phyloP scores from a whole-genome alignment of 92 coral and sea anemone species.

The Metridium senile region DNA sequence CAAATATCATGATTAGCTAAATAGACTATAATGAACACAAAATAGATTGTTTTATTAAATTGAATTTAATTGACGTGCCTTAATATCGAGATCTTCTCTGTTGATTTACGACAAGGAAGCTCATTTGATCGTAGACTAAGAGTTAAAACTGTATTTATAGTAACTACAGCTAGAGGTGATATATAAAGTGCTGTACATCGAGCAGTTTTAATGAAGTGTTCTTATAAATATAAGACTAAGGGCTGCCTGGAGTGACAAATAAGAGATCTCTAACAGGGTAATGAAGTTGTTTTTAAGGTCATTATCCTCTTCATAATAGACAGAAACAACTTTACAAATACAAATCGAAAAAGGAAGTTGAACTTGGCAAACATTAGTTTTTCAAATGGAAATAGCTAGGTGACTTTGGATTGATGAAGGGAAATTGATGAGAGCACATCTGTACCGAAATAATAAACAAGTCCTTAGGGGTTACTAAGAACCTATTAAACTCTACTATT shows the following conservation, averaged over 20 bases:
- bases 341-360: slow-evolving; percentile 37
- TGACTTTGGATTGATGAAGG: neutral
- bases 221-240: slow-evolving; percentile 9
- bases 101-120: neutral
- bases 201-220: neutral
- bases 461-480: slow-evolving; percentile 6
- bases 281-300: slow-evolving; percentile 15
- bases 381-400: slow-evolving; percentile 8
- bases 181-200: neutral
- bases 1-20: slow-evolving; percentile 12
- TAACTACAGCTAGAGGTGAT: too few relatives aligned
- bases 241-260: slow-evolving; percentile 18
- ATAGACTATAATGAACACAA: slow-evolving; percentile 14
- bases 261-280: neutral
- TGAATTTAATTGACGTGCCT: slow-evolving; percentile 21
- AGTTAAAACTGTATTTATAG: too few relatives aligned
- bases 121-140: neutral
- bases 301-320: slow-evolving; percentile 19
- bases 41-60: slow-evolving; percentile 36
- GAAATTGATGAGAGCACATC: neutral
- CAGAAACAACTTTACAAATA: neutral
- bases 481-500: neutral
- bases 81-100: neutral
- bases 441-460: slow-evolving; percentile 10
- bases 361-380: slow-evolving; percentile 3